Percentiles rank a stretch among this genome's conserved stretches.
Conservation (phyloP, 2,888 invertebrate genomes). For the Apoda limacodes region DNA sequence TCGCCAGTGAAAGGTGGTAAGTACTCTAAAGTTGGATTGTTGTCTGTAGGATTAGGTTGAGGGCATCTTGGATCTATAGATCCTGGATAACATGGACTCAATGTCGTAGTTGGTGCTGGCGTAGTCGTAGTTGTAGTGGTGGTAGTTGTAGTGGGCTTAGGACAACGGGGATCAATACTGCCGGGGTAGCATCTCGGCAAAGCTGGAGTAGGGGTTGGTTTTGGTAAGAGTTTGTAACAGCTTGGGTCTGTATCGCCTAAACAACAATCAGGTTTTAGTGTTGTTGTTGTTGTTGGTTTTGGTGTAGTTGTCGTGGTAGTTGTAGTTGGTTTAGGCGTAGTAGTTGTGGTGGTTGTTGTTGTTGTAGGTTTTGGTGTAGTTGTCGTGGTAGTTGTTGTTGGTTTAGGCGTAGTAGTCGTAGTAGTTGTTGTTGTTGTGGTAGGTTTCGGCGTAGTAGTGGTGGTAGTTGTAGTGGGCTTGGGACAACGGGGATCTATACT, state of each 20-base stretch:
- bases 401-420: conserved; percentile 19
- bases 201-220: conserved; percentile 22
- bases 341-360: conserved; percentile 20
- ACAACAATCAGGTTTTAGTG: conserved; percentile 32
- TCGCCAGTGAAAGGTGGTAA: conserved; percentile 55
- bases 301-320: conserved; percentile 21
- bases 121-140: conserved; percentile 31
- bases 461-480: conserved; percentile 24
- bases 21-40: conserved; percentile 56
- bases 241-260: conserved; percentile 18
- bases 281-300: conserved; percentile 12
- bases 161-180: conserved; percentile 32
- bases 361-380: conserved; percentile 16
- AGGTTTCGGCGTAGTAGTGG: conserved; percentile 24
- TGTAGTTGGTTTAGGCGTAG: conserved; percentile 20
- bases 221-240: conserved; percentile 10
- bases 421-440: conserved; percentile 23
- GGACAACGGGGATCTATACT: conserved; percentile 22
- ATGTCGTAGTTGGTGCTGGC: conserved; percentile 32
- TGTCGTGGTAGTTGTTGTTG: conserved; percentile 24
- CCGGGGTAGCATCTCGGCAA: conserved; percentile 15
- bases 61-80: conserved; percentile 51
- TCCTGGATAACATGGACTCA: conserved; percentile 54
- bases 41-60: conserved; percentile 50
- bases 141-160: conserved; percentile 27